Base-by-base conservation (phyloP, 2,888 invertebrate species). In the Parnassius glacialis region DNA sequence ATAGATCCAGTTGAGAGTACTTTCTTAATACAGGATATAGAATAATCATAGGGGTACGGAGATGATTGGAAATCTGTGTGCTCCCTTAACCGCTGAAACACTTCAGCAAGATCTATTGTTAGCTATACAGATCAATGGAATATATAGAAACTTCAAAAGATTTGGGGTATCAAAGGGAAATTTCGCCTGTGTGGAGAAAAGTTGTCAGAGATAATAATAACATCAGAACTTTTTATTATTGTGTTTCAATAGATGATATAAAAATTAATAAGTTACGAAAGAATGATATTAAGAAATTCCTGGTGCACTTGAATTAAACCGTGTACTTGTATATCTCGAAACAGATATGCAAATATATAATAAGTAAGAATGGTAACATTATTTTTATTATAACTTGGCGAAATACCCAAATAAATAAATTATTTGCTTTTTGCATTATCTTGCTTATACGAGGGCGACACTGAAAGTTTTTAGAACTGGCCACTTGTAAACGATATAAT, bases 31-130 rank as follows among this genome's bases (percentile, higher is more conserved):
- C 42, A 55, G 54, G 12, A 56, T 52, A 63, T 55, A 57, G 57
- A 59, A 64, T 62, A 65, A 60, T 66, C 56, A 54, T 53, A 53
- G 54, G 53, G 62, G 65, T 61, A 59, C 64, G 65, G 59, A 68
- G 65, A 73, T 73, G 73, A 79, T 81, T 76, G 71, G 64, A 78
- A 76, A 79, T 78, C 70, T 70, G 68, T 71, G 63, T 67, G 66
- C 70, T 68, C 61, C 66, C 74, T 76, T 73, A 59, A 58, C 55
- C 69, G 69, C 74, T 69, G 75, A 75, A 76, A 76, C 71, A 74
- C 73, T 78, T 76, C 77, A 80, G 72, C 68, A 69, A 72, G 69
- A 69, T 68, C 74, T 76, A 77, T 80, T 83, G 78, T 80, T 76
- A 72, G 75, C 71, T 73, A 67, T 67, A 68, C 71, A 75, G 71